Evolutionary conservation across 2,888 invertebrate species (phyloP).

Genomic region (Torymus tubicola): DNA sequence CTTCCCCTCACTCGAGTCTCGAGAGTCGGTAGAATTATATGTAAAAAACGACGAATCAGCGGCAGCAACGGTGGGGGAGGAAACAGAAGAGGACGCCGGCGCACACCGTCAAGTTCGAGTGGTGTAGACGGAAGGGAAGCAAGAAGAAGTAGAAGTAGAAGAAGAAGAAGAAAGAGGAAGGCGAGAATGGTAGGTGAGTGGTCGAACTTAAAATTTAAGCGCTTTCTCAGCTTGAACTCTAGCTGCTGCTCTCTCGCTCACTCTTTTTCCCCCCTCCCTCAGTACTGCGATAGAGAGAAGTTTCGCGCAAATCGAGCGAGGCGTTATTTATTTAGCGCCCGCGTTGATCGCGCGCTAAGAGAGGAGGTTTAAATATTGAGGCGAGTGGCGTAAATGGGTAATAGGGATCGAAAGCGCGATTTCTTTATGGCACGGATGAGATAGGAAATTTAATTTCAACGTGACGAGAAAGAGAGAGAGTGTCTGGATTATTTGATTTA

Average conservation of each 20-base stretch:
- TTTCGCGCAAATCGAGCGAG: slow-evolving; percentile 23
- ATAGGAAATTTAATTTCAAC: no score
- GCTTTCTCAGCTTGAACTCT: slow-evolving; percentile 42
- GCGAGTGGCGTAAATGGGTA: no score
- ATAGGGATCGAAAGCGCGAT: no score
- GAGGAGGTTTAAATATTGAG: slow-evolving; percentile 12
- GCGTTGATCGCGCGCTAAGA: slow-evolving; percentile 1
- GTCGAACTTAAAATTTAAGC: slow-evolving; percentile 57
- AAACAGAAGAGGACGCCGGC: slow-evolving; percentile 33
- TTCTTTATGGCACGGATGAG: no score
- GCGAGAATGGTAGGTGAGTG: slow-evolving; percentile 43
- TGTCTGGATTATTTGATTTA: no score
- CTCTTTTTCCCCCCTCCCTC: not conserved
- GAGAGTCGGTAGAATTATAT: slow-evolving; percentile 51
- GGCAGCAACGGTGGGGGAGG: not conserved
- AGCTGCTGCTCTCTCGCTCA: not conserved
- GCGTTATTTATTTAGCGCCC: slow-evolving; percentile 27
- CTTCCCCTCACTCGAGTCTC: slow-evolving; percentile 8
- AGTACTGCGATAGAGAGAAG: slow-evolving; percentile 25
- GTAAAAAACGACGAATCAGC: slow-evolving; percentile 53
- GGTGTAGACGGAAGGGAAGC: slow-evolving; percentile 28
- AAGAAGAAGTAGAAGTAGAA: not conserved
- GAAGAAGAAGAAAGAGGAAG: slow-evolving; percentile 3
- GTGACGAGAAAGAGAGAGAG: no score
- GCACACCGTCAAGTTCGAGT: slow-evolving; percentile 41